Conservation (phyloP, 2,888 invertebrate species). For the Eremobia ochroleuca region DNA sequence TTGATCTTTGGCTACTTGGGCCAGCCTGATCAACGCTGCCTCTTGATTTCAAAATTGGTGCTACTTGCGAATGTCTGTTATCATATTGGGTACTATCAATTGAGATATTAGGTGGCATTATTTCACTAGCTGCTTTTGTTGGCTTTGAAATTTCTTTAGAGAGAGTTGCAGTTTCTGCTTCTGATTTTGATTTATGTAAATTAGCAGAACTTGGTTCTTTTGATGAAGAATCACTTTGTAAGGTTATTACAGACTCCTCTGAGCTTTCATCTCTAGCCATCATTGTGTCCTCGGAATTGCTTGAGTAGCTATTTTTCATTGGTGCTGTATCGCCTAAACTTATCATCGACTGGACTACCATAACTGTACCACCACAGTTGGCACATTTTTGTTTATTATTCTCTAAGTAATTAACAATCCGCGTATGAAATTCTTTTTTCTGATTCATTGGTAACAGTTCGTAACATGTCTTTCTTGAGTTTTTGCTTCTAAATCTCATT, state of each 20-base stretch:
- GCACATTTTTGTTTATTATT: constrained; percentile 88
- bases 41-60: constrained; percentile 79
- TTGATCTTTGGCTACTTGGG: constrained; percentile 61
- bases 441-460: constrained; percentile 90
- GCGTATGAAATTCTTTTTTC: constrained; percentile 90
- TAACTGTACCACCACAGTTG: constrained; percentile 86
- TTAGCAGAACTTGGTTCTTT: constrained; percentile 18
- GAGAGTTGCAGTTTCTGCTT: constrained; percentile 23
- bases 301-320: not conserved
- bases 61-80: constrained; percentile 64
- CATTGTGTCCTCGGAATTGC: constrained; percentile 12
- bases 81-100: constrained; percentile 27
- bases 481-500: constrained; percentile 89
- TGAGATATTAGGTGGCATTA: constrained; percentile 26
- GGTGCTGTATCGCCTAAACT: constrained; percentile 59
- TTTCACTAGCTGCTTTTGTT: constrained; percentile 52
- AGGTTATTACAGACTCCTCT: constrained; percentile 24
- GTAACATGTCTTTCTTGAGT: constrained; percentile 89
- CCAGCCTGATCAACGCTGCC: constrained; percentile 50
- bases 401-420: constrained; percentile 88
- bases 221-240: constrained; percentile 30
- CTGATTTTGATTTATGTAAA: constrained; percentile 48
- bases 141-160: constrained; percentile 27
- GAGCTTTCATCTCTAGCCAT: constrained; percentile 24
- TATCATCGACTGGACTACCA: constrained; percentile 79